Base-by-base conservation (phyloP, 1,140 invertebrate species). In the Varroa destructor region DNA sequence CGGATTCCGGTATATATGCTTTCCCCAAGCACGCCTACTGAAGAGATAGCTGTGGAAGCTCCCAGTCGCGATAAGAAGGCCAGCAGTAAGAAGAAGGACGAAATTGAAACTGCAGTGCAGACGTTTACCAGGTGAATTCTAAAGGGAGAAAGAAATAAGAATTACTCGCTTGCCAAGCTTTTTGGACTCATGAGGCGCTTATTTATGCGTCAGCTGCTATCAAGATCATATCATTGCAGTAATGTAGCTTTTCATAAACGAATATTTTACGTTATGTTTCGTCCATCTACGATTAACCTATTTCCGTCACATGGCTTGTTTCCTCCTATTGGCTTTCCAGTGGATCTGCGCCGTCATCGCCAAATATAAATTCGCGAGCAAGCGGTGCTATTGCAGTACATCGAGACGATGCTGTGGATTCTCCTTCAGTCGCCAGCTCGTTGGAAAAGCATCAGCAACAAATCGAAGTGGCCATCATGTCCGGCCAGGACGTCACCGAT, bases 1-100 rank as follows among this genome's bases (percentile, higher is more conserved):
- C 90, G 90, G 78, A 90, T 95, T 72, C 92, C 93, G 3, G 90
- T 96, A 43, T 91, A 92, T 72, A 84, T 92, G 75, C 82, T 96
- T 55, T 93, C 89, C 75, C 92, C 93, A 25, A 89, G 77, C 85
- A 82, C 74, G 73, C 56, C 67, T 70, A 72, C 77, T 74, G 70
- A 73, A 71, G 70, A 73, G 72, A 43, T 57, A 57, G 51, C 75
- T 72, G 8, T 71, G 61, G 64, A 77, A 70, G 36, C 72, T 71
- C 14, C 72, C 70, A 56, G 73, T 71, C 57, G 72, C 70, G 36
- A 72, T 14, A 57, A 71, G 56, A 72, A 56, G 25, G 43, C 40
- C 37, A 54, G 70, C n/a, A 51, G 4, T 8, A 56, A 56, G 51
- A 71, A 51, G 54, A 71, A 71, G 70, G 71, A 70, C 10, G 73